Percentiles rank a stretch among this genome's conserved stretches.
Conservation (phyloP, 2,113 vertebrate species). For the Rhinolophus sinicus region DNA sequence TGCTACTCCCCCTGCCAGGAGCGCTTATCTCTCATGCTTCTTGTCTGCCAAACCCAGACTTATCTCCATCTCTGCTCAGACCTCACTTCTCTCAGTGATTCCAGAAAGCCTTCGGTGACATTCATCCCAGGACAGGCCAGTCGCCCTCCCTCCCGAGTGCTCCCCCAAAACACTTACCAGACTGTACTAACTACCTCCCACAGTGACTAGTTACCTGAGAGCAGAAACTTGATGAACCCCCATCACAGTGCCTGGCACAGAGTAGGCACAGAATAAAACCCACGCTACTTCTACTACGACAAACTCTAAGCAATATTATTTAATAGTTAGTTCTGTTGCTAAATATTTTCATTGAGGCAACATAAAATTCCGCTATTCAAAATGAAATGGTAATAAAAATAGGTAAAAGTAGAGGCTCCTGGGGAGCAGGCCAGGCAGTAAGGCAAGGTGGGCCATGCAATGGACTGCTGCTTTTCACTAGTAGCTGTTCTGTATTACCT, state of each 20-base stretch:
- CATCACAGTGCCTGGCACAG: neutral
- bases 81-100: neutral
- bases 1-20: neutral
- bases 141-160: neutral
- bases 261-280: neutral
- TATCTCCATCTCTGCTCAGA: neutral
- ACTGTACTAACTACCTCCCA: neutral
- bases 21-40: neutral
- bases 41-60: neutral
- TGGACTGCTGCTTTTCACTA: neutral
- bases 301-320: neutral
- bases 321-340: neutral
- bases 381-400: neutral
- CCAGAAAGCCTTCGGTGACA: neutral
- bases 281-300: neutral
- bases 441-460: neutral
- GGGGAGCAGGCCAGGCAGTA: neutral
- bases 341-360: constrained; percentile 10
- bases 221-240: neutral
- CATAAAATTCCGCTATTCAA: constrained; percentile 38
- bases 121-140: neutral
- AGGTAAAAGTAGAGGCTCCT: neutral
- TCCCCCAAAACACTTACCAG: neutral
- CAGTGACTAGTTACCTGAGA: neutral
- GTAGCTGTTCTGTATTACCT: neutral